Base-by-base conservation (phyloP, 1,140 invertebrate genomes). In the Batillaria attramentaria region DNA sequence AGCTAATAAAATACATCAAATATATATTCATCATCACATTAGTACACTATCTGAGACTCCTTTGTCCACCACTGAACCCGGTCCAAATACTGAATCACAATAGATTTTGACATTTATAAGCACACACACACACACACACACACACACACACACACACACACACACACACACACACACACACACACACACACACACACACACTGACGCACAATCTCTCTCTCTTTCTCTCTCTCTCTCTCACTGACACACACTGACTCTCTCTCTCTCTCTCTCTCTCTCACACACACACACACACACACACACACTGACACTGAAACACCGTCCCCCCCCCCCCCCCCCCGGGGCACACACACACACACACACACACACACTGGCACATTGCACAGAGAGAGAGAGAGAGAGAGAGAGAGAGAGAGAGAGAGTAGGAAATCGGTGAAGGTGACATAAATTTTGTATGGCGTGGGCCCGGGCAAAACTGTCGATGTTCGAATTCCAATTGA, bases 201-300 rank as follows among this genome's bases (percentile, higher is more conserved):
- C 65, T 4, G 10, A 68, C 54, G 4, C 54, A 60, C 54, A 68
- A 18, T 68, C 66, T 68, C 28, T 68, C 66, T 68, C 33, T 39
- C 66, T 68, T 35, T 37, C 28, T 68, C 66, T 37, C 66, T 68
- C 66, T 20, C 6, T 31, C 66, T 31, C 66, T 31, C 66, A 35
- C 6, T 31, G 24, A 37, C 66, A 37, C 39, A 41, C 33, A 37
- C 39, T 31, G 20, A 37, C 66, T 31, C 66, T 31, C 39, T 31
- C 66, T 2, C 66, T 8, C 33, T 18, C 33, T 13, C 54, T 60
- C 54, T 68, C 65, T 68, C 65, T 68, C 31, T 39, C 65, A 68
- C 37, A 39, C 65, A 68, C 65, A 68, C 65, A 68, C 65, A 68
- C 65, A 68, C 65, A 68, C 37, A 39, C 65, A 35, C 37, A 39